Evolutionary conservation across 1,140 invertebrate species (phyloP), one percentile per base, ranked within the genome.

Genomic region (Hydropsyche tenuis): DNA sequence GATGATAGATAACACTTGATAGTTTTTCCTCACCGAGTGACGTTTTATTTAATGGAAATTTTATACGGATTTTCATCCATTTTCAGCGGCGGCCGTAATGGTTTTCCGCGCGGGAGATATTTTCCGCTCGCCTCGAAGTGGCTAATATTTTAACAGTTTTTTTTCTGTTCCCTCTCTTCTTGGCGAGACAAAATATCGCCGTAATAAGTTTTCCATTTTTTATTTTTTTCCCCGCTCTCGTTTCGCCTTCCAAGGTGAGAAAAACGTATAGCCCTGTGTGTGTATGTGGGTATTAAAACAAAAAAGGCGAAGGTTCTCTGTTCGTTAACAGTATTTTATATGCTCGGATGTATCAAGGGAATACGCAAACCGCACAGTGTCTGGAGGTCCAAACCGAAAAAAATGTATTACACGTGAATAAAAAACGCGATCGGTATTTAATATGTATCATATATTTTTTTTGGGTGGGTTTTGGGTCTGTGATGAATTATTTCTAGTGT

Each of bases 41-140:
- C 72, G 62, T 45, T 60, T 68, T 69, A 73, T 73, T 69, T 73
- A 65, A 63, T 66, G 63, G 72, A 69, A 69, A 73, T 68, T 73
- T 73, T 69, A 73, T 73, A 69, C 63, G 65, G 64, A 73, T 68
- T 73, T 73, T 73, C 46, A 5, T 18, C 42, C 48, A 51, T 69
- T 69, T 53, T 69, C 66, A 6, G 14, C 46, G 30, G 48, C 20
- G 43, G 64, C 43, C 18, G 43, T 69, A 69, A 69, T 69, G 66
- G 66, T 53, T 69, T 69, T 69, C 43, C 48, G 22, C 48, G 63
- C 27, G 30, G 9, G 43, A 43, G 63, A 65, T 65, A 65, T 65
- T 43, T 65, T 23, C 43, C 63, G 63, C 43, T 27, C 16, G 30
- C 63, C n/a, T 65, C 63, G 63, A 65, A 43, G 63, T 65, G 30